Base-by-base conservation (phyloP, 2,888 invertebrate species). In the Cephalotes varians region DNA sequence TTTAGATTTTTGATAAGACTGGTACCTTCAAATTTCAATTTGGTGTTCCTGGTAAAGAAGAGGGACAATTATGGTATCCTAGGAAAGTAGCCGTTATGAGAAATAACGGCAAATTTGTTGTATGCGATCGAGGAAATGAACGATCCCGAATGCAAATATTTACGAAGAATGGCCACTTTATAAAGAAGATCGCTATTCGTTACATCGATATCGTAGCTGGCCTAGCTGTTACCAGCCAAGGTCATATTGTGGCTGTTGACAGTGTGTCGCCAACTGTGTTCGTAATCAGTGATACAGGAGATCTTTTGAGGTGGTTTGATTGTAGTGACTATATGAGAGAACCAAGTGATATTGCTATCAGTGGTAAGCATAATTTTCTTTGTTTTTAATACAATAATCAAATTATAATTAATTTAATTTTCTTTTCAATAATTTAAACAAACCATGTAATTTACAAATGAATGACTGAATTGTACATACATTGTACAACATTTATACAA, bases 281-380 rank as follows among this genome's bases (percentile, higher is more conserved):
- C 95, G 97, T 98, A 86, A 97, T 99, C 91, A 97, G 98, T 74
- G 99, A 99, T 95, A 97, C 97, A 90, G 99, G 99, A 31, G 98
- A 98, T 92, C 96, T 99, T 91, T 96, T 98, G 91, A 97, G 98
- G 93, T 99, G 99, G 99, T 99, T 99, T 94, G 99, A 99, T 95
- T 99, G 99, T 95, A 98, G 98, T 94, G 98, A 98, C 95, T 98
- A 98, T 95, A 99, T 99, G 99, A 96, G 98, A 90, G 99, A 99
- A 95, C 99, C 99, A 25, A 99, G 99, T 72, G 99, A 99, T 95
- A 98, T 99, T 93, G 99, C 99, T 87, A 98, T 99, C 93, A 97
- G 97, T 95, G 98, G 98, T 97, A 40, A 72, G 76, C 21, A 44
- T 56, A 60, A 40, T 21, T 60, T 54, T 77, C 64, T 58, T 60